Evolutionary conservation across 2,888 invertebrate species (phyloP), one percentile per base, ranked within the genome.

Genomic region (Drosophila falleni): DNA sequence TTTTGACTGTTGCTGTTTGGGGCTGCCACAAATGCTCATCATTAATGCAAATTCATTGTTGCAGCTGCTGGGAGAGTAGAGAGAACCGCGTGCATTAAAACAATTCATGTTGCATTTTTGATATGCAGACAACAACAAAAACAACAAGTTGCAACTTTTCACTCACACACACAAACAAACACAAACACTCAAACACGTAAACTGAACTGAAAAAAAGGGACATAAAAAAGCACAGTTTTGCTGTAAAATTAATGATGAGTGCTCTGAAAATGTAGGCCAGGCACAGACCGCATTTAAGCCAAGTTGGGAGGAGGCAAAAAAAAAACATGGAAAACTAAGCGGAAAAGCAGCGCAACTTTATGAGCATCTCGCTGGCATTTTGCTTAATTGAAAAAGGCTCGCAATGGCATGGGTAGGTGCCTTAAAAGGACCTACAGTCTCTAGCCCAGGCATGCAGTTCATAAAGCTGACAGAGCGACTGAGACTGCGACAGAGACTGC

Each of bases 21-120:
- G 47, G 55, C 49, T 53, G 75, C 63, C 53, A 55, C 71, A 74
- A 46, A 71, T 54, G 68, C 84, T 83, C 85, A 85, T 83, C 87
- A 86, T 86, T 86, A 86, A 86, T 87, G 87, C 83, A 83, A 85
- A 85, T 83, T 83, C 83, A 83, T 83, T 83, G 83, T 83, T 85
- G 80, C 80, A 74, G 77, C 76, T 59, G 72, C 44, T 72, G 62
- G 64, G 15, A 19, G 53, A 58, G 54, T 44, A 62, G 26, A 19
- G 46, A 44, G 58, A 59, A 61, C 64, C 61, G 61, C 74, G 70
- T 72, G 74, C 82, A 77, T 80, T 84, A 80, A 76, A 84, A 80
- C 78, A 82, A 78, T 83, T 84, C 82, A 76, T 80, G 74, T 71
- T 78, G 79, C 68, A 83, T 84, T 81, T 83, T 78, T 86, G 78